phyloP scores from a whole-genome alignment of 2,113 vertebrate species.

The Lasiurus borealis region DNA sequence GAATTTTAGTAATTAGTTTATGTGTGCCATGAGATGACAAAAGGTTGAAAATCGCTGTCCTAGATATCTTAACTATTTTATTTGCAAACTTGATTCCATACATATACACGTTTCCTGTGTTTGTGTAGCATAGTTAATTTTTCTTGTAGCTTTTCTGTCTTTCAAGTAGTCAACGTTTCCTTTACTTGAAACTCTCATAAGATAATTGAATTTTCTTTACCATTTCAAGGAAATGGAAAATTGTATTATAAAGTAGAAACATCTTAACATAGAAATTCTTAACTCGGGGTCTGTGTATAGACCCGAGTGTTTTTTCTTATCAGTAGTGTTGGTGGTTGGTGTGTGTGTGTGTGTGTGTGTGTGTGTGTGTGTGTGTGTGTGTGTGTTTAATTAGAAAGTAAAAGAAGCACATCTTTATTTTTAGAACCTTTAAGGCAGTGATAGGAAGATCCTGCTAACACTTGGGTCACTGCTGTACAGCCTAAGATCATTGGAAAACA shows the following conservation, averaged over 20 bases:
- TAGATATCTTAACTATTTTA: background rate
- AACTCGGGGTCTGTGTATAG: background rate
- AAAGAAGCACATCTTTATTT: background rate
- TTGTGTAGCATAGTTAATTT: background rate
- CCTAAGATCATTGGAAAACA: too few relatives aligned
- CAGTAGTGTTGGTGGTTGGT: background rate
- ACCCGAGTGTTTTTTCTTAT: background rate
- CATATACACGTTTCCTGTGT: rapidly evolving
- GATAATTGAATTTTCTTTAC: background rate
- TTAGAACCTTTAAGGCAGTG: background rate
- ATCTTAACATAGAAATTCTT: background rate
- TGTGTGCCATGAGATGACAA: background rate
- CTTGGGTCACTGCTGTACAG: too few relatives aligned
- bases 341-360: too few relatives aligned
- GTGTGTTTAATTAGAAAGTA: background rate
- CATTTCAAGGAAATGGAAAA: background rate
- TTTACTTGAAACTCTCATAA: background rate
- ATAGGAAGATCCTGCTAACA: too few relatives aligned
- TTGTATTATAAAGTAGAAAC: background rate
- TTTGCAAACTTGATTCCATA: background rate
- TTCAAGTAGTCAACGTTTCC: background rate
- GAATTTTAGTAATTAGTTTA: background rate
- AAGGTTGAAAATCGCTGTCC: background rate
- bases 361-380: background rate
- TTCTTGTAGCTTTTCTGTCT: background rate